These are phyloP conservation scores for Azemiops feae DNA, from an alignment of 2,113 vertebrate genomes.

Conservation along the genomic window DNA sequence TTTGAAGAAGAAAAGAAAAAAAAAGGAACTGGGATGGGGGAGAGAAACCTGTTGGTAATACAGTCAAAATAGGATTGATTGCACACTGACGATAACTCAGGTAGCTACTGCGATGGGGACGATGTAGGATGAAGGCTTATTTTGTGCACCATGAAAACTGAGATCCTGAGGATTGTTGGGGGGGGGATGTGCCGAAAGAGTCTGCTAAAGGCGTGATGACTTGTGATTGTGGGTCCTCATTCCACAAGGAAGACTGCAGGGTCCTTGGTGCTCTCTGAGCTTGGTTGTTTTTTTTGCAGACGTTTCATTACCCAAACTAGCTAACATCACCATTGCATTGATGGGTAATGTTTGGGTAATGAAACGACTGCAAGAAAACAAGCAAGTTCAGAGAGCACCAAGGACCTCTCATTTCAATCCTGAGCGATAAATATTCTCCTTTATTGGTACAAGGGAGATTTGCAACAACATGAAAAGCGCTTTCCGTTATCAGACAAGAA, in stretches of 20 bases:
- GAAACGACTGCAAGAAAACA: background rate
- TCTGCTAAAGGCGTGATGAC: background rate
- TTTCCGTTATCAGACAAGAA: background rate
- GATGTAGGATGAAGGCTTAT: background rate
- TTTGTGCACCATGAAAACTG: background rate
- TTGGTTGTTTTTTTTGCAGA: background rate
- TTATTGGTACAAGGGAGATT: background rate
- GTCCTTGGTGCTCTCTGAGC: background rate
- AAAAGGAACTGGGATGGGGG: background rate
- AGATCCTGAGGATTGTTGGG: background rate
- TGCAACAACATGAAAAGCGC: background rate
- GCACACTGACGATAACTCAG: background rate
- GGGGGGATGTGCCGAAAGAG: background rate
- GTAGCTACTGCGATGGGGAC: background rate
- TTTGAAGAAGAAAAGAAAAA: background rate
- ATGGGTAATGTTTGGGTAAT: background rate
- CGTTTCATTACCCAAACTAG: background rate
- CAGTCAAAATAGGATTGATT: no score
- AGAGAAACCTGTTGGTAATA: background rate
- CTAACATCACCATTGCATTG: background rate
- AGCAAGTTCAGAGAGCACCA: background rate
- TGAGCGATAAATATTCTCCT: background rate
- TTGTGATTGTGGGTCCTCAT: background rate
- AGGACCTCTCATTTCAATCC: background rate
- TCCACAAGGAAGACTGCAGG: background rate